Evolutionary conservation across 1,140 invertebrate species (phyloP).

Genomic region (Tribolium castaneum): DNA sequence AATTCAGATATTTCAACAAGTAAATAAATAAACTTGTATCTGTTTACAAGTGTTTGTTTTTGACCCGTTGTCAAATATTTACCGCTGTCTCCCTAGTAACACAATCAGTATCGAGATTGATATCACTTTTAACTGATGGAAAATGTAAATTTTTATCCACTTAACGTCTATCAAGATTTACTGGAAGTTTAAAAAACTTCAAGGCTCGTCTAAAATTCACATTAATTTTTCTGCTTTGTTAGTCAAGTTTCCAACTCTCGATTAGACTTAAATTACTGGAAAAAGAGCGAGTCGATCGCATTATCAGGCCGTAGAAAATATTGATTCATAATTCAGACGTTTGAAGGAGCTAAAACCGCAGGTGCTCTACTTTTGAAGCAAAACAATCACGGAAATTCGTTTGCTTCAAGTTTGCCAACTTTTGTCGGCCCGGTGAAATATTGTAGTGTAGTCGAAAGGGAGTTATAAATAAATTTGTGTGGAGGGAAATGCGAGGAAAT

Average conservation of each 20-base stretch:
- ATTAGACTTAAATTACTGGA: background rate
- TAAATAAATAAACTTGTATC: background rate
- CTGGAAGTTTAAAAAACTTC: too few species aligned
- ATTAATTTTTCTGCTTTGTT: too few species aligned
- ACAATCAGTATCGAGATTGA: slow-evolving; percentile 9
- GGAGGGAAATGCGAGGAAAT: slow-evolving; percentile 8
- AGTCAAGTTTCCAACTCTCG: background rate
- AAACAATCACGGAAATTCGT: slow-evolving; percentile 2
- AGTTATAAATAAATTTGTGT: slow-evolving; percentile 20
- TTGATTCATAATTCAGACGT: background rate
- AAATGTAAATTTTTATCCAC: slow-evolving; percentile 19
- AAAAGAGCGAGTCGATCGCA: background rate
- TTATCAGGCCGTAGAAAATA: background rate
- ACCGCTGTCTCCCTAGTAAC: background rate
- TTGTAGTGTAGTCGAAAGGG: background rate
- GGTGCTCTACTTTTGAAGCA: background rate
- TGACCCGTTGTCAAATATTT: background rate
- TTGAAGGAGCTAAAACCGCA: background rate
- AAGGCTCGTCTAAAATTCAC: too few species aligned
- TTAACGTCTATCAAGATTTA: background rate
- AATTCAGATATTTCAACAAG: background rate
- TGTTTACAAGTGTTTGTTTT: background rate
- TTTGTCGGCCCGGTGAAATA: background rate
- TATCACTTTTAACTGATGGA: slow-evolving; percentile 2
- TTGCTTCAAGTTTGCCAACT: background rate